These are phyloP conservation scores for Xanthorhoe designata DNA, from an alignment of 2,888 invertebrate species.

Conservation along the genomic window DNA sequence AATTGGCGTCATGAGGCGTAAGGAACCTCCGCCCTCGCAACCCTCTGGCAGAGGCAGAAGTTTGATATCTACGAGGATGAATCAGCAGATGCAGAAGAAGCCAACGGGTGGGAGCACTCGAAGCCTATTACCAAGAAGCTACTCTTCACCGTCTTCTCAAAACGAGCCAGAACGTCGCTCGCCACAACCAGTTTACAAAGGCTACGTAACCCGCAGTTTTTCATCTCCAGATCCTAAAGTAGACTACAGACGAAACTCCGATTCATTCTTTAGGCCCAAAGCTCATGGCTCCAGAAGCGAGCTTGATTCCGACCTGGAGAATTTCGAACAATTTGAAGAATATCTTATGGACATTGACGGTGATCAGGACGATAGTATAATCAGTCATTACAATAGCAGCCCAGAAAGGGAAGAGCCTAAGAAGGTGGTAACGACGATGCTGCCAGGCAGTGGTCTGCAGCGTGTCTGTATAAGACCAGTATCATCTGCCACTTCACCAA, in stretches of 20 bases:
- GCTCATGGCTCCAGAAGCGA: slow-evolving; percentile 71
- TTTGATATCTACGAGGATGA: slow-evolving; percentile 72
- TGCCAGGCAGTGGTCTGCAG: slow-evolving; percentile 79
- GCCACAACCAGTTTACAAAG: slow-evolving; percentile 52
- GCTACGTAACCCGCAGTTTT: slow-evolving; percentile 72
- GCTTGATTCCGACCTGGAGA: slow-evolving; percentile 76
- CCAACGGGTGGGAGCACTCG: slow-evolving; percentile 58
- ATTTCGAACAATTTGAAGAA: slow-evolving; percentile 77
- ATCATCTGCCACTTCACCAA: slow-evolving; percentile 58
- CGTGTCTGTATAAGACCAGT: slow-evolving; percentile 71
- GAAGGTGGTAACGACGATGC: slow-evolving; percentile 69
- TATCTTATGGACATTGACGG: slow-evolving; percentile 78
- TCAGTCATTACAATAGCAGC: slow-evolving; percentile 62
- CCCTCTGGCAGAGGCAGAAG: slow-evolving; percentile 66
- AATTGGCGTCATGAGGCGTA: slow-evolving; percentile 65
- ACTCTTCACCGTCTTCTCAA: slow-evolving; percentile 72
- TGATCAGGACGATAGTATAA: slow-evolving; percentile 66
- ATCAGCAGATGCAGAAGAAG: slow-evolving; percentile 72
- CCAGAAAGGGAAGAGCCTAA: slow-evolving; percentile 72
- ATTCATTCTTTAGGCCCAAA: slow-evolving; percentile 70
- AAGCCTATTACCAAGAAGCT: slow-evolving; percentile 73
- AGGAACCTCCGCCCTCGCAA: slow-evolving; percentile 61
- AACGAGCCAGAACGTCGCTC: slow-evolving; percentile 56
- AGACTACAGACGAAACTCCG: slow-evolving; percentile 68
- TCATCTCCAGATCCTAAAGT: slow-evolving; percentile 75